Evolutionary conservation across 1,140 invertebrate species (phyloP).

Genomic region (Pseudomyrmex pallidus): DNA sequence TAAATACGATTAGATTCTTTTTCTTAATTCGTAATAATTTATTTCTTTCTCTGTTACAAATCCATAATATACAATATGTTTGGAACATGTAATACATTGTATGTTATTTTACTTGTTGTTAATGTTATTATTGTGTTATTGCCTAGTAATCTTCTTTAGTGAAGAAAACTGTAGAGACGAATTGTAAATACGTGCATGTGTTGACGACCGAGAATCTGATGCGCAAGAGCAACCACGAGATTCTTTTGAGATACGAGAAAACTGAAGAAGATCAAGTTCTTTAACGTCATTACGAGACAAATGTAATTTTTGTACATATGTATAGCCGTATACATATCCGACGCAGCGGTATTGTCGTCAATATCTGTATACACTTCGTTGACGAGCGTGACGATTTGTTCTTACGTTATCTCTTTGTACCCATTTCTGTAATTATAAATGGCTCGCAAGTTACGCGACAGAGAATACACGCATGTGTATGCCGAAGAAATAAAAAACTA

Average conservation of each 20-base stretch:
- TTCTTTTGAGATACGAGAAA: background rate
- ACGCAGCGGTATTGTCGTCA: slow-evolving; percentile 15
- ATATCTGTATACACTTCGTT: slow-evolving; percentile 23
- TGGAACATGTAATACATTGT: background rate
- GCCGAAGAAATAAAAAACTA: background rate
- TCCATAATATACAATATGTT: too few relatives aligned
- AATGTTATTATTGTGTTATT: slow-evolving; percentile 1
- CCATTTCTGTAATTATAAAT: background rate
- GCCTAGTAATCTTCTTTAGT: background rate
- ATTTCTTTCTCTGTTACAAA: too few relatives aligned
- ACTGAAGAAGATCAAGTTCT: background rate
- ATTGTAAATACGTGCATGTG: slow-evolving; percentile 31
- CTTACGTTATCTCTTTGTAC: background rate
- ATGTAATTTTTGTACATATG: slow-evolving; percentile 33
- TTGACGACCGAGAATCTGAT: slow-evolving; percentile 13
- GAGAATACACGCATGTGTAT: background rate
- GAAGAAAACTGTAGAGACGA: background rate
- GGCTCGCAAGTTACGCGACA: background rate
- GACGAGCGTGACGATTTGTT: slow-evolving; percentile 11
- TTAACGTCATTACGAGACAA: background rate
- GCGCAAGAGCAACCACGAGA: background rate
- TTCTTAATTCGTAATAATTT: too few relatives aligned
- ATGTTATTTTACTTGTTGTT: slow-evolving; percentile 16
- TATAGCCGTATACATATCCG: slow-evolving; percentile 48
- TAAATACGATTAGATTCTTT: too few relatives aligned